Evolutionary conservation across 2,113 vertebrate species (phyloP), one percentile per base, ranked within the genome.

Genomic region (Himantopus leucocephalus): DNA sequence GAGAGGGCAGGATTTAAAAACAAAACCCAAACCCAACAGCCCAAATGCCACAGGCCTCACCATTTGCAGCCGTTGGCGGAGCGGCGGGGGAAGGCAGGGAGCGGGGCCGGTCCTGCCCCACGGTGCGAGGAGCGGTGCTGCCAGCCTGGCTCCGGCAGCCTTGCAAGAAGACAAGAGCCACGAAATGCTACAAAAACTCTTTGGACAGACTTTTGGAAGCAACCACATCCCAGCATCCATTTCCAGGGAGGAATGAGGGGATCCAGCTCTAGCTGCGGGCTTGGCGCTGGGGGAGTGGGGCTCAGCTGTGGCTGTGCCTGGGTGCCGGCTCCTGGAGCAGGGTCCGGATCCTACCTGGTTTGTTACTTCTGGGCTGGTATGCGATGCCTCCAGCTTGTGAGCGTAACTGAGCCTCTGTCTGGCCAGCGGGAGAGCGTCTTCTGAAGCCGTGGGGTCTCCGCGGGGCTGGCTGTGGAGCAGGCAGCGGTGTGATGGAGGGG

Each of bases 381-480:
- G 30, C 50, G 81, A 26, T 30, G 62, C 35, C 52, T 45, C 21
- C 47, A 35, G 63, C 55, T 72, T 0, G 2, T 12, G 67, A 56
- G 47, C 5, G 0, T 55, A 14, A 34, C 34, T 2, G 27, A 45
- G 39, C 3, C 30, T 20, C 4, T 17, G 74, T 12, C 56, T 47
- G 1, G 2, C 48, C 1, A 0, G 4, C 1, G 3, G 67, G 50
- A 52, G 55, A 26, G 37, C 0, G 2, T 34, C 6, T 55, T 35
- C 16, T 0, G 0, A 5, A 62, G 41, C 70, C 0, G 0, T 5
- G 59, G 53, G 48, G 30, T 41, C 43, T 18, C 17, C 0, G 2
- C 2, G 37, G 78, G 50, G 79, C 62, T 76, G 67, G 35, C 8
- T 34, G 1, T 3, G 16, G 15, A 56, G 84, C 56, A 47, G 77